Conservation (phyloP, 2,113 vertebrate genomes). For the Hippopotamus amphibius region DNA sequence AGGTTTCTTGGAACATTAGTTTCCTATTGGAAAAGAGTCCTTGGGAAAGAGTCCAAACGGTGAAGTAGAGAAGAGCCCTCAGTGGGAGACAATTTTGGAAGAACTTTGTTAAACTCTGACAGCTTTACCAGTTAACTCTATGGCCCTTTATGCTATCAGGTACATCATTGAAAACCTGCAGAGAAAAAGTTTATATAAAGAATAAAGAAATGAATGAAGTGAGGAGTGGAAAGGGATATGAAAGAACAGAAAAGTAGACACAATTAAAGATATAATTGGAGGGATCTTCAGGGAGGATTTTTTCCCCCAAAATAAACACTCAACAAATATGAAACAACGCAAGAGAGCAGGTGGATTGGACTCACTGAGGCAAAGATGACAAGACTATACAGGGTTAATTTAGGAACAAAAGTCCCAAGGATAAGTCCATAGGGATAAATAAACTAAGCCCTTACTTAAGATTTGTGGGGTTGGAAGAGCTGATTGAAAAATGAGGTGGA, state of each 20-base stretch:
- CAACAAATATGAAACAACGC: not conserved
- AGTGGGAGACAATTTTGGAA: not conserved
- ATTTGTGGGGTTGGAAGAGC: not conserved
- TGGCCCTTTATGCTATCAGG: not conserved
- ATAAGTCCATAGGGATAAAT: not conserved
- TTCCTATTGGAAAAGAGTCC: not conserved
- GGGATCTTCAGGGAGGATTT: not conserved
- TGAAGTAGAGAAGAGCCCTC: not conserved
- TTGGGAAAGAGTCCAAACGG: not conserved
- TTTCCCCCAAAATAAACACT: not conserved
- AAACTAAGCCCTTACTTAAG: not conserved
- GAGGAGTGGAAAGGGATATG: not conserved
- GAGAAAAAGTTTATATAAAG: not conserved
- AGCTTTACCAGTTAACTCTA: not conserved
- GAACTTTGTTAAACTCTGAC: not conserved
- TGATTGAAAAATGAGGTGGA: not conserved
- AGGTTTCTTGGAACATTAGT: not conserved
- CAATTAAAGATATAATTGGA: not conserved
- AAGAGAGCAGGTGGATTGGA: not conserved
- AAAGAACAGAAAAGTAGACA: not conserved
- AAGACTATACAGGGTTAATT: not conserved
- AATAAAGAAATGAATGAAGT: not conserved
- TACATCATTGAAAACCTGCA: not conserved
- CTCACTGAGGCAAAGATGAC: not conserved
- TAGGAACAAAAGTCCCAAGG: not conserved